Base-by-base conservation (phyloP, 2,888 invertebrate species). In the Andrena flavipes region DNA sequence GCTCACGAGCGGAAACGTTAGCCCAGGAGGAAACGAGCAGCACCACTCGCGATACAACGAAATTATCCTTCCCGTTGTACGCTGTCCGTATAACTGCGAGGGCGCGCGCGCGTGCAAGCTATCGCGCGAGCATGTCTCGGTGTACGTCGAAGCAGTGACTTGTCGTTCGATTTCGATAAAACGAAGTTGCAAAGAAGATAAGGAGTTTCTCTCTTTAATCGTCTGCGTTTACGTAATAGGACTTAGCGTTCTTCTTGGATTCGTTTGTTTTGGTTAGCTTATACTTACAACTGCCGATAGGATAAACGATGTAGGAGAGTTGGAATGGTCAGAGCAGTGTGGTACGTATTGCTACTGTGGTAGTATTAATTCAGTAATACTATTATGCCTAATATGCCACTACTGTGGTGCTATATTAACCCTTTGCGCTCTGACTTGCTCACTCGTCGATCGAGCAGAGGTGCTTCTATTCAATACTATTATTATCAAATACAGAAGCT, bases 1-100 rank as follows among this genome's bases (percentile, higher is more conserved):
- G 72, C 65, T 76, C 81, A 67, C 78, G 42, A 78, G 65, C 84
- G 88, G 87, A 88, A 87, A 82, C 80, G 56, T 56, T 30, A 76
- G 70, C 13, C 26, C 62, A 54, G 54, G 69, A 87, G 54, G 80
- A 81, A 60, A 26, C 29, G 10, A 16, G 48, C 29, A 48, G 20
- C 51, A 20, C 76, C 42, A 68, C 59, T 85, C 48, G 59, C 62
- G 65, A 79, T 71, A 71, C 30, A 48, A 51, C 59, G 20, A 29
- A 65, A 73, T 74, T 56, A 54, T 67, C 35, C 26, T 56, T 74
- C 59, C 23, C 29, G 8, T 6, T n/a, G 13, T 4, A 20, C 16
- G 13, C n/a, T 29, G 26, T 48, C 20, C 26, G 70, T 59, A 6
- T 16, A 20, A 35, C 23, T 20, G 13, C 20, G 20, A 2, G 42